These are phyloP conservation scores for Phrynocephalus vlangalii DNA, from an alignment of 2,797 vertebrate genomes.

Conservation along the genomic window DNA sequence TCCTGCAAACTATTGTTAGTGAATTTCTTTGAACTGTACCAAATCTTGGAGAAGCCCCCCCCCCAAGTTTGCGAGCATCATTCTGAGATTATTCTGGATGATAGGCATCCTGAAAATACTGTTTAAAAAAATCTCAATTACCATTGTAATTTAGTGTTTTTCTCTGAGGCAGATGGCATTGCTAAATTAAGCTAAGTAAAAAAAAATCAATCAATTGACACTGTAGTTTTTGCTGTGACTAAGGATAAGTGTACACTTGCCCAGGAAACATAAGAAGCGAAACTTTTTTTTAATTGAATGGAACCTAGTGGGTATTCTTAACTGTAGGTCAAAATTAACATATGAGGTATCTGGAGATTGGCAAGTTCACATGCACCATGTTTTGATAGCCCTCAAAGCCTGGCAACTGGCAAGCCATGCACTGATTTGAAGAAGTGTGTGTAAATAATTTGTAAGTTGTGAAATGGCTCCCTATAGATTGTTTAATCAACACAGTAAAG, in stretches of 20 bases:
- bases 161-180: background rate
- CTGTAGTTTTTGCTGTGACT: background rate
- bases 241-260: accelerated
- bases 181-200: background rate
- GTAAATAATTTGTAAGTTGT: conserved; percentile 29
- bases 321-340: conserved; percentile 56
- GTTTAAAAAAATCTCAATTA: background rate
- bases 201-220: background rate
- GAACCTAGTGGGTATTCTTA: conserved; percentile 41
- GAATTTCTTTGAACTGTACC: too few relatives aligned
- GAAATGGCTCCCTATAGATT: conserved; percentile 3
- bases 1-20: too few relatives aligned
- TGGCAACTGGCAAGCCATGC: conserved; percentile 41
- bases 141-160: background rate
- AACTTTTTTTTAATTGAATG: conserved; percentile 33
- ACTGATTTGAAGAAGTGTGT: conserved; percentile 8
- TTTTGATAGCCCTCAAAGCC: conserved; percentile 51
- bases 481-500: conserved; percentile 21
- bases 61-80: background rate
- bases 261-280: conserved; percentile 24
- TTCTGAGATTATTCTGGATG: background rate
- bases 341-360: conserved; percentile 32
- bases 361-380: conserved; percentile 29
- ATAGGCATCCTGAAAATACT: background rate
- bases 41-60: too few relatives aligned